Conservation (phyloP, 2,888 invertebrate genomes). For the Eilema depressum region DNA sequence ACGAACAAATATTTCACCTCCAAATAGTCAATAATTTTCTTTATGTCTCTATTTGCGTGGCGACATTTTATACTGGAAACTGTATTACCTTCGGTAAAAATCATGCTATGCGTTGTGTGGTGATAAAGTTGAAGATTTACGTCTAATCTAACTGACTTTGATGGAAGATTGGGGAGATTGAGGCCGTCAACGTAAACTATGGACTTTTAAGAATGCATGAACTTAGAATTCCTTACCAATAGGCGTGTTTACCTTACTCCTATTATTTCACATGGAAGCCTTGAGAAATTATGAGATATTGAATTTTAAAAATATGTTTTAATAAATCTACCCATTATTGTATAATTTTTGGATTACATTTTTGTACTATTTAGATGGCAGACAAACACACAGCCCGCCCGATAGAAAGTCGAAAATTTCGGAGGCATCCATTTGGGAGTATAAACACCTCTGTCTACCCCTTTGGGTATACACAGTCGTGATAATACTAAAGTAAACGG, state of each 20-base stretch:
- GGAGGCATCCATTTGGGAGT: too few species aligned
- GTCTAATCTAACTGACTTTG: not conserved
- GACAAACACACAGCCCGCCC: too few species aligned
- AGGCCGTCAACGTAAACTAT: not conserved
- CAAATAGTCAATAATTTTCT: constrained; percentile 46
- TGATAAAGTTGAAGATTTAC: not conserved
- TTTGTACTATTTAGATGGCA: too few species aligned
- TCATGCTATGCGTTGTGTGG: constrained; percentile 5
- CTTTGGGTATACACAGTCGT: too few species aligned
- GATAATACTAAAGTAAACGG: not conserved
- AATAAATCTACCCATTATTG: too few species aligned
- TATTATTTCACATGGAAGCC: not conserved
- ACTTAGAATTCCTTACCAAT: too few species aligned
- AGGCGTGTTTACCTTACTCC: too few species aligned
- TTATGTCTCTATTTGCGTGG: constrained; percentile 54
- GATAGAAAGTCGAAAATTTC: too few species aligned
- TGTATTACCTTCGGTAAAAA: constrained; percentile 21
- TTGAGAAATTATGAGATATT: not conserved
- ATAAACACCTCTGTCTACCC: too few species aligned
- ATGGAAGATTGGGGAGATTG: not conserved
- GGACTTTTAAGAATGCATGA: not conserved
- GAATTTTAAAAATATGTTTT: too few species aligned
- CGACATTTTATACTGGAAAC: constrained; percentile 9
- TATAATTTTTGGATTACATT: too few species aligned
- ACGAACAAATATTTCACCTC: constrained; percentile 52